Percentiles rank a stretch among this genome's conserved stretches.
These are phyloP conservation scores for Garra rufa DNA, from an alignment of 2,113 vertebrate genomes.

Conservation along the genomic window DNA sequence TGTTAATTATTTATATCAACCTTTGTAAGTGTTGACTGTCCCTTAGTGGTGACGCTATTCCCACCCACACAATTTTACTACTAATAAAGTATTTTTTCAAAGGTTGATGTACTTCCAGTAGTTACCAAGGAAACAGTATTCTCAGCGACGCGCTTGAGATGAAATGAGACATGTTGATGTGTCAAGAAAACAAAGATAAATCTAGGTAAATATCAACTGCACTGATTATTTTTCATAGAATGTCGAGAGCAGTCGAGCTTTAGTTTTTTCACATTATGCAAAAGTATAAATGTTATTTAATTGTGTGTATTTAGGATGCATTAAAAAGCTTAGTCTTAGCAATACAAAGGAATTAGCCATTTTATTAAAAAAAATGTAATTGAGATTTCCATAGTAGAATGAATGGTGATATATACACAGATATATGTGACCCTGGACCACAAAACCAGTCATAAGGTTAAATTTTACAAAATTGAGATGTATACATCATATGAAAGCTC, in stretches of 20 bases:
- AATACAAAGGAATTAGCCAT: not conserved
- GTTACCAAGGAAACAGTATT: constrained; percentile 29
- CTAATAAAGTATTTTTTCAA: constrained; percentile 7
- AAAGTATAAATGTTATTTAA: not conserved
- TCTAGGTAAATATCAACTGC: not conserved
- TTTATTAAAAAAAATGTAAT: not conserved
- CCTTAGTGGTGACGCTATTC: not conserved
- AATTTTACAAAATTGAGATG: too few relatives aligned
- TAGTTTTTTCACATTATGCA: not conserved
- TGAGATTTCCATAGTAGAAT: not conserved
- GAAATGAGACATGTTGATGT: not conserved
- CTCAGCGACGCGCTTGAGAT: not conserved
- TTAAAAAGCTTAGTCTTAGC: not conserved
- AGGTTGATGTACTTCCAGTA: constrained; percentile 16
- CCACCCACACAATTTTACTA: not conserved
- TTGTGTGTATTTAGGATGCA: not conserved
- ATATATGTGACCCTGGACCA: too few relatives aligned
- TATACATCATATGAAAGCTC: too few relatives aligned
- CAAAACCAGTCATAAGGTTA: too few relatives aligned
- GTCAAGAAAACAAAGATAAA: not conserved
- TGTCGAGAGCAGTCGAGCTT: not conserved
- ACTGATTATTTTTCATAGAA: not conserved
- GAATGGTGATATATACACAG: not conserved
- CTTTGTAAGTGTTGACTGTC: not conserved
- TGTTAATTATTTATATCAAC: not conserved